Evolutionary conservation across 2,113 vertebrate genomes (phyloP).

Genomic region (Callaeas wilsoni): DNA sequence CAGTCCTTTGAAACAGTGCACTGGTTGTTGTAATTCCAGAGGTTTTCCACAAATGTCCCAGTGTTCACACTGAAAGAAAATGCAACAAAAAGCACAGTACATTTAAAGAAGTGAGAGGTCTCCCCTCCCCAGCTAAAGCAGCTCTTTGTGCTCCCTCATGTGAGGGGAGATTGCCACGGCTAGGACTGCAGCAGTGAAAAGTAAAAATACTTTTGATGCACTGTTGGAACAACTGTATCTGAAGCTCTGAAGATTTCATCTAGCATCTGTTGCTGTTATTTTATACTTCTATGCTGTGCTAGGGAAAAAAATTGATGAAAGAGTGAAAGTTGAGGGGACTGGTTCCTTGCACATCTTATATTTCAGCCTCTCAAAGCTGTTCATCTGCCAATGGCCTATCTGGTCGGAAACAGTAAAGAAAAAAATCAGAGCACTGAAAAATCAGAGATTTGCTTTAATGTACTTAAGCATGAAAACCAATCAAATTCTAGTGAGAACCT

Average conservation of each 20-base stretch:
- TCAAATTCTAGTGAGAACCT: background rate
- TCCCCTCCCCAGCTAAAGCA: background rate
- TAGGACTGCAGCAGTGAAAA: background rate
- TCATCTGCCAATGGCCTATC: background rate
- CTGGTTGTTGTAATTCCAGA: background rate
- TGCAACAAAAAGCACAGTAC: background rate
- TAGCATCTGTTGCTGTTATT: background rate
- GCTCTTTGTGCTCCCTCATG: background rate
- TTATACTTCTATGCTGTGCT: background rate
- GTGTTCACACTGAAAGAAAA: constrained; percentile 5
- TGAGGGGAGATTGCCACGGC: background rate
- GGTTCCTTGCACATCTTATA: background rate
- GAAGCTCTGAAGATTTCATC: background rate
- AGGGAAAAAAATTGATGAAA: background rate
- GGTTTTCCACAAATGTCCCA: constrained; percentile 14
- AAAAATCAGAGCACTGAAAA: background rate
- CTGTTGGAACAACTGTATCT: background rate
- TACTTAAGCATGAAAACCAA: background rate
- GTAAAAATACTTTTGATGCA: background rate
- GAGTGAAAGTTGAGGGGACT: background rate
- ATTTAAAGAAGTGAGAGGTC: background rate
- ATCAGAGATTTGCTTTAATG: background rate
- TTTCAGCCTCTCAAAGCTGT: background rate
- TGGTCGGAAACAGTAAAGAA: background rate
- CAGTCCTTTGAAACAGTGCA: background rate